Base-by-base conservation (phyloP, 2,797 vertebrate genomes). In the Silurus lanzhouensis region DNA sequence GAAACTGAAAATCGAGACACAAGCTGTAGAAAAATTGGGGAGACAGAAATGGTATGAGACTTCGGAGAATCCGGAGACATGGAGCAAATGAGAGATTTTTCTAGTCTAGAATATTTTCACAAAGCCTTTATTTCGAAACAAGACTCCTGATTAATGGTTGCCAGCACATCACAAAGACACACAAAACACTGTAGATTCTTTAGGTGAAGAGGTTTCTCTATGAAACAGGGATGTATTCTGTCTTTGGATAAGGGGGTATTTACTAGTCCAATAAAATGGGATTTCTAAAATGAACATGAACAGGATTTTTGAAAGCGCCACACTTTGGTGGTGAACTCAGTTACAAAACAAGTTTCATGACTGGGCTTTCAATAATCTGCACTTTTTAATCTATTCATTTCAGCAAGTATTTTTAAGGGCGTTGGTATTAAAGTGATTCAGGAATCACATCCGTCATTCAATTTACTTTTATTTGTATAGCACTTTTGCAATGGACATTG, bases 131-230 rank as follows among this genome's bases (percentile, higher is more conserved):
- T 91, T 89, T 92, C 95, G 90, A 92, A 71, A 91, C 91, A 86
- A 90, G 93, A 95, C 91, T 94, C 89, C 90, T 93, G 89, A 93
- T 92, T 93, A 83, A 93, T 91, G 89, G 93, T 95, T 94, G 93
- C 94, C 96, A 98, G 98, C 97, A 98, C 97, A 97, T 97, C 94
- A 96, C 95, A 96, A 97, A 97, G 97, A 99, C 98, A 99, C 97
- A 96, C 98, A 99, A 97, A 96, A 98, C 97, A 98, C 98, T 99
- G 98, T 99, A 99, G 98, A 99, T 95, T 94, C 96, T 88, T 93
- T 81, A 55, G 93, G 92, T 95, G 95, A 95, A 96, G 93, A 95
- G 93, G 95, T 96, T 93, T 96, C 96, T 96, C 94, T 95, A 95
- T 91, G 92, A 91, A 92, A 93, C 92, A 92, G 92, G 93, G 93